Percentiles rank a stretch among this genome's conserved stretches.
phyloP scores from a whole-genome alignment of 1,140 invertebrate genomes.

The Cherax destructor region DNA sequence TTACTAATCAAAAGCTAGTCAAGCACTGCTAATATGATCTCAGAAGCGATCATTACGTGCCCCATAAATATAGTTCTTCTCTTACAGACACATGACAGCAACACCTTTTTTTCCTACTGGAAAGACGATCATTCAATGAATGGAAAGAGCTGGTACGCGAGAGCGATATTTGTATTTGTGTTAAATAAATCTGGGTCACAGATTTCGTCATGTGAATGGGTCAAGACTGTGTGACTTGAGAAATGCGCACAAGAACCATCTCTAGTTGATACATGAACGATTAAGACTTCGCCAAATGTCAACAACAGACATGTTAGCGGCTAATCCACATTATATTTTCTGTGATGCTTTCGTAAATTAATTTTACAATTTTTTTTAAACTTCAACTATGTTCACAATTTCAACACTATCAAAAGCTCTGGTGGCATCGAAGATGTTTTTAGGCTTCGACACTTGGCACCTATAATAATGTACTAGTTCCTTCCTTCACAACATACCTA shows the following conservation, averaged over 20 bases:
- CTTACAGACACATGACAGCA: background rate
- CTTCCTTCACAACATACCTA: too few relatives aligned
- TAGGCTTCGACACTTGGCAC: too few relatives aligned
- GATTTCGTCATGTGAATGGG: constrained; percentile 11
- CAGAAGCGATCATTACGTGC: background rate
- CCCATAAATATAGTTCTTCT: too few relatives aligned
- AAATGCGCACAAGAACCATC: background rate
- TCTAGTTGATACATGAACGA: background rate
- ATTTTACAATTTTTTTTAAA: too few relatives aligned
- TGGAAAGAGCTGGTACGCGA: background rate
- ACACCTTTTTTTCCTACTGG: background rate
- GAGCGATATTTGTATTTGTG: background rate
- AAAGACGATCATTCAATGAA: background rate
- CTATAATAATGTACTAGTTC: too few relatives aligned
- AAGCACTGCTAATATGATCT: background rate
- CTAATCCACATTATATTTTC: too few relatives aligned
- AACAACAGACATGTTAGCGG: too few relatives aligned
- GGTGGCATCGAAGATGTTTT: too few relatives aligned
- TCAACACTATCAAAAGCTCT: too few relatives aligned
- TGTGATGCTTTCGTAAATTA: too few relatives aligned
- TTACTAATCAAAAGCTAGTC: background rate
- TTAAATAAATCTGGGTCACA: constrained; percentile 14
- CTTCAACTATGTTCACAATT: too few relatives aligned
- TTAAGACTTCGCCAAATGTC: background rate
- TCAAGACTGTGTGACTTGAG: background rate